Conservation (phyloP, 2,797 vertebrate genomes). For the Macropus fuliginosus region DNA sequence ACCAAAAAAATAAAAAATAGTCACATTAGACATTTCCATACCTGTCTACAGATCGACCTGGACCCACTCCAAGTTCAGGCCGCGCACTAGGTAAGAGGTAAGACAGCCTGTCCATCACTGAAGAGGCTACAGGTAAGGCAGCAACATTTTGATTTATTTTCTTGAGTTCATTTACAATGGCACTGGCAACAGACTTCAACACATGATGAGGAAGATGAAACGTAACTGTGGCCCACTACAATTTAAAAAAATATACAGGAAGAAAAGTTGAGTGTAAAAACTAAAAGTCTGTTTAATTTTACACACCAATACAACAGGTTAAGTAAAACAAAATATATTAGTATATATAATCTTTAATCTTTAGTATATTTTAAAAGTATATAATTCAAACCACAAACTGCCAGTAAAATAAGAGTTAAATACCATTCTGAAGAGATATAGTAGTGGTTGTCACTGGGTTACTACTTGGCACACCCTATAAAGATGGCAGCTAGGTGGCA, state of each 20-base stretch:
- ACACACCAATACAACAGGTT: conserved; percentile 46
- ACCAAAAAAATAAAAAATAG: neutral
- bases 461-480: neutral
- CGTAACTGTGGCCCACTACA: conserved; percentile 97
- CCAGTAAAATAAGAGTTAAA: neutral
- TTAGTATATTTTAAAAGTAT: conserved; percentile 37
- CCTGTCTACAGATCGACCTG: conserved; percentile 98
- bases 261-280: neutral
- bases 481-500: neutral
- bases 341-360: conserved; percentile 12
- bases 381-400: conserved; percentile 39
- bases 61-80: conserved; percentile 97
- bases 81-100: conserved; percentile 98
- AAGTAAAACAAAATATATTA: conserved; percentile 47
- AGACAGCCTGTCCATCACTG: conserved; percentile 99
- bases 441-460: neutral
- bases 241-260: conserved; percentile 51
- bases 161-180: conserved; percentile 98
- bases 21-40: conserved; percentile 73
- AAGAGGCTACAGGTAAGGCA: conserved; percentile 99
- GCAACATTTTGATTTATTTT: conserved; percentile 99
- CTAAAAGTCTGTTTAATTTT: conserved; percentile 31
- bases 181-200: conserved; percentile 94
- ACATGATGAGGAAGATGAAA: conserved; percentile 98
- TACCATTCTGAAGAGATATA: neutral